Percentiles rank a stretch among this genome's conserved stretches.
phyloP scores from a whole-genome alignment of 2,113 vertebrate genomes.

The Pituophis catenifer region DNA sequence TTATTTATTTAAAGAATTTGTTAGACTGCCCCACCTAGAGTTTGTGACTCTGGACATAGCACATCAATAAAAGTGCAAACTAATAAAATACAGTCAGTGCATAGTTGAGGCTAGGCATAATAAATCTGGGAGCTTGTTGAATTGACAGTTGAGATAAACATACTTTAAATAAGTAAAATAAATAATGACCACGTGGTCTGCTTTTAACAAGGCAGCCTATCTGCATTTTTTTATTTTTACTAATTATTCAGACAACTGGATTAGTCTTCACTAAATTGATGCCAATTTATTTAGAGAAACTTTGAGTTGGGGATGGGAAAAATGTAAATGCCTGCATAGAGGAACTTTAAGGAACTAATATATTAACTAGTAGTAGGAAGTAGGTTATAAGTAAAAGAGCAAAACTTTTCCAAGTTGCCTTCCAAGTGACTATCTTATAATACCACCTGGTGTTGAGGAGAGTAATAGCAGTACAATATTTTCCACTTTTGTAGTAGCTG shows the following conservation, averaged over 20 bases:
- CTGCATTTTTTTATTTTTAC: neutral
- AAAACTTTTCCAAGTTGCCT: neutral
- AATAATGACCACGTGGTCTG: neutral
- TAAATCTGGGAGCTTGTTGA: neutral
- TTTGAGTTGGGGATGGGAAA: neutral
- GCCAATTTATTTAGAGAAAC: neutral
- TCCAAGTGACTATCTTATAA: constrained; percentile 10
- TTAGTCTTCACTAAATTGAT: neutral
- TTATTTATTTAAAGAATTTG: neutral
- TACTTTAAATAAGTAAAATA: neutral
- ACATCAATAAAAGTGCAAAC: neutral
- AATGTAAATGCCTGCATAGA: neutral
- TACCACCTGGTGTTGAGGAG: constrained; percentile 62
- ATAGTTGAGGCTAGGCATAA: neutral
- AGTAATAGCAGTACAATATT: neutral
- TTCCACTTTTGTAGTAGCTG: neutral
- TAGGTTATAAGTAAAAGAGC: neutral
- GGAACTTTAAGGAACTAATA: neutral
- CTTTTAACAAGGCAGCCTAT: neutral
- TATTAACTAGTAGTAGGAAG: neutral
- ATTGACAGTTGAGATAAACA: neutral
- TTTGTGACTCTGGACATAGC: neutral
- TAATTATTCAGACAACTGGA: neutral
- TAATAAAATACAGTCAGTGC: neutral
- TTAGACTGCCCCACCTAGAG: neutral